Base-by-base conservation (phyloP, 2,797 vertebrate genomes). In the Myripristis jacobus region DNA sequence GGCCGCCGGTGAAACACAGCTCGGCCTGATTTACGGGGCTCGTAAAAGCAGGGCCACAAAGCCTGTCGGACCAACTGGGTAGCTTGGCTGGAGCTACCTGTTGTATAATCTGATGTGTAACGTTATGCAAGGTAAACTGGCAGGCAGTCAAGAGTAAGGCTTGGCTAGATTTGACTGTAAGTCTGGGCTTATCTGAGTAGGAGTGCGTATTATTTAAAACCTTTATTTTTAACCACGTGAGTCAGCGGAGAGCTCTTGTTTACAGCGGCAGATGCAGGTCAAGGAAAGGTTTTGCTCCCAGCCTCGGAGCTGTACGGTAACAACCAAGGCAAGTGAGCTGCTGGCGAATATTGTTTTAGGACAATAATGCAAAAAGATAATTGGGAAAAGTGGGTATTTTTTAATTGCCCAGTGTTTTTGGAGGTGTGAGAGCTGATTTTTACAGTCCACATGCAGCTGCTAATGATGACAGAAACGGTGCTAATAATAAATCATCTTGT, bases 51-150 rank as follows among this genome's bases (percentile, higher is more conserved):
- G 47, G n/a, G 7, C 22, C 5, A 13, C 11, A 22, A 50, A 4
- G 24, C 13, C 51, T 4, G 41, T 65, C 8, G 1, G 44, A 48
- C 66, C 67, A 46, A n/a, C 58, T 50, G 58, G 44, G 75, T 43
- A 18, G 15, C 46, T 75, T 81, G 66, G 74, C 74, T 8, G 0
- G 16, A 60, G 67, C 53, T 69, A 59, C 64, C 51, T 71, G 81
- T 87, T 88, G 70, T 81, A 70, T 80, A 88, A 87, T 73, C 61
- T 53, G 62, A 64, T 61, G 58, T 47, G 65, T 67, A 62, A 63
- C 0, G 47, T 83, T 79, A 80, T 75, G 66, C 75, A 83, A 82
- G 80, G 73, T 84, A 60, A 79, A 70, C 67, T 83, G 82, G 81
- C 71, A 74, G 52, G 34, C n/a, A 50, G 64, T 72, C 63, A 72